Evolutionary conservation across 2,797 vertebrate species (phyloP).

Genomic region (Bradypodion pumilum): DNA sequence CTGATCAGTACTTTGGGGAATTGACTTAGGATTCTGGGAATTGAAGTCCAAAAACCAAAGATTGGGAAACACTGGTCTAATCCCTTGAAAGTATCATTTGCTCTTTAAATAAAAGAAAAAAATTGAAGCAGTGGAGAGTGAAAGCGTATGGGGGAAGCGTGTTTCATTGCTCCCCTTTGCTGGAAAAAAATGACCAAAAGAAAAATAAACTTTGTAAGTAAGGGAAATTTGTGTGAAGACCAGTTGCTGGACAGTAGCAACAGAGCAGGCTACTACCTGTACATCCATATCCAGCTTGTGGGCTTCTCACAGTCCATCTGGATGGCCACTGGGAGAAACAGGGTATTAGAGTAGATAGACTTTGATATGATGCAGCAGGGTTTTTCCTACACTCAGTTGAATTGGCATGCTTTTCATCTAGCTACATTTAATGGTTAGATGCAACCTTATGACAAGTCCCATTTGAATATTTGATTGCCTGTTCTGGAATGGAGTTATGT

Average conservation of each 20-base stretch:
- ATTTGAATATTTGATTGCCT: background rate
- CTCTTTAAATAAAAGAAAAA: background rate
- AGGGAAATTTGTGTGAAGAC: background rate
- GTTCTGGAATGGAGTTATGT: background rate
- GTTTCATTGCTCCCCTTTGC: slow-evolving; percentile 19
- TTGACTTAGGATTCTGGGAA: no score
- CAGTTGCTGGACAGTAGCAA: background rate
- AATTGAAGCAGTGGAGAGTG: slow-evolving; percentile 7
- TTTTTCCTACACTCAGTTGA: background rate
- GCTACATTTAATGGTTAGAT: background rate
- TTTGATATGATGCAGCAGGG: background rate
- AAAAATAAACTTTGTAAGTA: slow-evolving; percentile 5
- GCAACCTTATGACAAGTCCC: background rate
- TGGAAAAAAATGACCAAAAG: background rate
- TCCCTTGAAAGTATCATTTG: slow-evolving; percentile 21
- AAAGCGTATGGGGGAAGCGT: background rate
- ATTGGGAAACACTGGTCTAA: no score
- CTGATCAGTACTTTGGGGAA: no score
- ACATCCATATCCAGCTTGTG: background rate
- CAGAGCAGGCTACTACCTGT: background rate
- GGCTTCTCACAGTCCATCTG: background rate
- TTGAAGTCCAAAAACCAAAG: no score
- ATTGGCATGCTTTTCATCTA: background rate
- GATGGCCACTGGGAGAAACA: no score
- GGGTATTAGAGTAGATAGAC: background rate